Base-by-base conservation (phyloP, 2,797 vertebrate genomes). In the Argya squamiceps region DNA sequence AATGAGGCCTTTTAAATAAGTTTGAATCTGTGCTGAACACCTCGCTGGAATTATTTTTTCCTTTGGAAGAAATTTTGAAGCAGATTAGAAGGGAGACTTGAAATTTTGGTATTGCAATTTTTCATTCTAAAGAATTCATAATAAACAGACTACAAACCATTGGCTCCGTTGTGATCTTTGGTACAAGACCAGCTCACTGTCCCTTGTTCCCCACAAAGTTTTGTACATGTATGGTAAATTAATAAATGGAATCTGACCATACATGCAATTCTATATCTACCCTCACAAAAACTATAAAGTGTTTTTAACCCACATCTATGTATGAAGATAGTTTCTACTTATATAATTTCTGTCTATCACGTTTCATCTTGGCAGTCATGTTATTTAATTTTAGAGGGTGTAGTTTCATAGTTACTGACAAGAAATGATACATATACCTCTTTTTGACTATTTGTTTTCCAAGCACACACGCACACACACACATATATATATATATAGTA, bases 311-410 rank as follows among this genome's bases (percentile, higher is more conserved):
- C 27, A 56, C 7, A 83, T 67, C 56, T 91, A 47, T 68, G 24
- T 68, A 85, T 49, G 89, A 79, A 83, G 60, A 69, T 19, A 49
- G 2, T 9, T 73, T 81, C 88, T 86, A 81, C 63, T 88, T 94
- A 77, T 32, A 37, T 84, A 81, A 95, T 71, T 92, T 84, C 49
- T 84, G 88, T 87, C 80, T 97, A 80, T 84, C 88, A 68, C 88
- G 52, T 91, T 96, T 87, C 53, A 36, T 70, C 65, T 91, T 93
- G 77, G 56, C 74, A 95, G 18, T 53, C 32, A 50, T 73, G 37
- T 53, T 85, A 69, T 62, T 92, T 88, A 81, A 84, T 74, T 89
- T 92, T 92, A 81, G 73, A 92, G 22, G 24, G 49, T 30, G 29
- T 58, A 49, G 30, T 63, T 91, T 56, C 63, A 36, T 63, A 77